Evolutionary conservation across 2,888 invertebrate genomes (phyloP).

Genomic region (Drosophila mercatorum): DNA sequence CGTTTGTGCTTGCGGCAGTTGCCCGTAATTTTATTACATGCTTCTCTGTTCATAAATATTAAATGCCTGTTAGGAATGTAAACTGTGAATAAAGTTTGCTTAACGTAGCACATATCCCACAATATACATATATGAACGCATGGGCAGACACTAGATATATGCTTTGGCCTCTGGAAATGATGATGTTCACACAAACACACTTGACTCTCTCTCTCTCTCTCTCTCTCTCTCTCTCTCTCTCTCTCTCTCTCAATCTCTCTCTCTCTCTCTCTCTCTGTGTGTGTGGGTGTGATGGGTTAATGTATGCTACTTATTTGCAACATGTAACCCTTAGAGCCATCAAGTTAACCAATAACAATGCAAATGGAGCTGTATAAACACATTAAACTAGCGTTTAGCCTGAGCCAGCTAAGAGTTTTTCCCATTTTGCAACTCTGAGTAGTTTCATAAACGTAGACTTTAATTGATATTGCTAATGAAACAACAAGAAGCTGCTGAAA

Average conservation of each 20-base stretch:
- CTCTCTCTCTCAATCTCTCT: too few relatives aligned
- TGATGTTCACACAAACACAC: conserved; percentile 2
- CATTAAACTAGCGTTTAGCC: not conserved
- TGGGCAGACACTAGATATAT: conserved; percentile 8
- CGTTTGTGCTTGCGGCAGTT: conserved; percentile 53
- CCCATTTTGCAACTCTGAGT: not conserved
- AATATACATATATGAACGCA: conserved; percentile 6
- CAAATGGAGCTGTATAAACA: conserved; percentile 1
- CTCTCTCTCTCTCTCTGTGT: too few relatives aligned
- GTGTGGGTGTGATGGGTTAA: conserved; percentile 25
- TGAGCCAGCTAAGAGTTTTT: not conserved
- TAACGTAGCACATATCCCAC: not conserved
- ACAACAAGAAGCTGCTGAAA: not conserved
- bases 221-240: not conserved
- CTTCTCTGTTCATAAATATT: conserved; percentile 71
- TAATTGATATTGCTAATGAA: conserved; percentile 10
- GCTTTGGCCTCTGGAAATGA: conserved; percentile 24
- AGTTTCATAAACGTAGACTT: conserved; percentile 6
- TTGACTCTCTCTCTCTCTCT: not conserved
- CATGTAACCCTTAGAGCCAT: conserved; percentile 4
- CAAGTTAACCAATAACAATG: conserved; percentile 6
- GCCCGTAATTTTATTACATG: conserved; percentile 70
- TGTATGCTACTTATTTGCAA: conserved; percentile 22
- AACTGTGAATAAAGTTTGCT: conserved; percentile 38
- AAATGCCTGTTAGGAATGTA: conserved; percentile 64